These are phyloP conservation scores for Drosophila nannoptera DNA, from an alignment of 1,140 invertebrate genomes.

Conservation along the genomic window DNA sequence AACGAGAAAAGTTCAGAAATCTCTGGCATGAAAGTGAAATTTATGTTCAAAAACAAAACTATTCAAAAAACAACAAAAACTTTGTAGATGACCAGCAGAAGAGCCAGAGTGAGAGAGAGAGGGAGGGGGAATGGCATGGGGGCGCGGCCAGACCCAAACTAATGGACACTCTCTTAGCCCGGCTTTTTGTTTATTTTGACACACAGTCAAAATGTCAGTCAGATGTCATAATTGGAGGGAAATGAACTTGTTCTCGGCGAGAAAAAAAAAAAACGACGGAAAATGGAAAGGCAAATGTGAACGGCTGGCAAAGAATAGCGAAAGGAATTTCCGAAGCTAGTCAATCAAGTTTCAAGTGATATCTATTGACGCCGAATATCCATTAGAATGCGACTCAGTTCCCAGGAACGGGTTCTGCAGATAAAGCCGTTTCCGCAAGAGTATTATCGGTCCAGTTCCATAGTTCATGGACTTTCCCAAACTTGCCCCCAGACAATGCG, in stretches of 20 bases:
- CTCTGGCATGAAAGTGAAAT: constrained; percentile 60
- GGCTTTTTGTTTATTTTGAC: constrained; percentile 33
- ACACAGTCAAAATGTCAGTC: constrained; percentile 32
- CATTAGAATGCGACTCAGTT: background rate
- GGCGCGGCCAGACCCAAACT: constrained; percentile 18
- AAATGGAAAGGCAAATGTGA: constrained; percentile 21
- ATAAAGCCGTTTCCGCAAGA: too few species aligned
- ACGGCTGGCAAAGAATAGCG: background rate
- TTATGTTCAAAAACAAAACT: constrained; percentile 29
- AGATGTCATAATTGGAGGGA: constrained; percentile 37
- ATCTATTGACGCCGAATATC: background rate
- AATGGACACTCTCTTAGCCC: constrained; percentile 25
- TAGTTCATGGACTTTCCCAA: too few species aligned
- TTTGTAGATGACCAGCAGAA: constrained; percentile 3
- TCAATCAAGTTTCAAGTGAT: constrained; percentile 5
- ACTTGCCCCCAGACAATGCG: too few species aligned
- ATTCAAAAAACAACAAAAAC: constrained; percentile 4
- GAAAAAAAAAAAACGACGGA: constrained; percentile 24
- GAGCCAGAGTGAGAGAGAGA: background rate
- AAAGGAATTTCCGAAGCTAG: background rate
- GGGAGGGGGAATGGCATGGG: background rate
- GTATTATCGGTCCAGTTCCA: too few species aligned
- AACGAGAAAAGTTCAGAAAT: constrained; percentile 34
- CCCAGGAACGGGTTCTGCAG: too few species aligned
- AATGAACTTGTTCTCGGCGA: constrained; percentile 25